Percentiles rank a stretch among this genome's conserved stretches.
phyloP scores from a whole-genome alignment of 2,113 vertebrate species.

The human region DNA sequence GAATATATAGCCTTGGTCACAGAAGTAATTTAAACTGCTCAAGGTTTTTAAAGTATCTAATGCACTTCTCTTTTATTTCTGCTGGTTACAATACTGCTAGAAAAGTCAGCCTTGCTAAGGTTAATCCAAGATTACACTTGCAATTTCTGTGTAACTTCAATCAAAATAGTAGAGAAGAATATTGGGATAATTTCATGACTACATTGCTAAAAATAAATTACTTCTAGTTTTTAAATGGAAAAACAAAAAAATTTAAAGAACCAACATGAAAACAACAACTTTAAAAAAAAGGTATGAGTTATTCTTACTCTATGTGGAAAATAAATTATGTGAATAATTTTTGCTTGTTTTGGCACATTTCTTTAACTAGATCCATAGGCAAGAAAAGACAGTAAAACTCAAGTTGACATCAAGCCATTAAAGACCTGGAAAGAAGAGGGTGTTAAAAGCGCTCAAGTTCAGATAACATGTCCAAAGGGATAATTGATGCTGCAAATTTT shows the following conservation, averaged over 20 bases:
- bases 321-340: neutral
- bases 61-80: neutral
- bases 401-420: neutral
- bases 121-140: slow-evolving; percentile 33
- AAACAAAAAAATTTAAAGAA: neutral
- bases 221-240: neutral
- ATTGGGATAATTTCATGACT: neutral
- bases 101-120: neutral
- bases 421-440: neutral
- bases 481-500: neutral
- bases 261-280: neutral
- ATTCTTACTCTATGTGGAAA: neutral
- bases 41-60: neutral
- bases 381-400: neutral
- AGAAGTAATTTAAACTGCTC: neutral
- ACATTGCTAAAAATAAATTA: neutral
- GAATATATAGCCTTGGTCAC: neutral
- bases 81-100: neutral
- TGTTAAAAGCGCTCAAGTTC: neutral
- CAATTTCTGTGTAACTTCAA: slow-evolving; percentile 3
- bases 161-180: neutral
- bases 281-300: neutral
- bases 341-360: neutral
- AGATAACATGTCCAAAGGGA: neutral
- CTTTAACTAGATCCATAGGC: neutral